Evolutionary conservation across 2,113 vertebrate species (phyloP).

Genomic region (Tinamus guttatus): DNA sequence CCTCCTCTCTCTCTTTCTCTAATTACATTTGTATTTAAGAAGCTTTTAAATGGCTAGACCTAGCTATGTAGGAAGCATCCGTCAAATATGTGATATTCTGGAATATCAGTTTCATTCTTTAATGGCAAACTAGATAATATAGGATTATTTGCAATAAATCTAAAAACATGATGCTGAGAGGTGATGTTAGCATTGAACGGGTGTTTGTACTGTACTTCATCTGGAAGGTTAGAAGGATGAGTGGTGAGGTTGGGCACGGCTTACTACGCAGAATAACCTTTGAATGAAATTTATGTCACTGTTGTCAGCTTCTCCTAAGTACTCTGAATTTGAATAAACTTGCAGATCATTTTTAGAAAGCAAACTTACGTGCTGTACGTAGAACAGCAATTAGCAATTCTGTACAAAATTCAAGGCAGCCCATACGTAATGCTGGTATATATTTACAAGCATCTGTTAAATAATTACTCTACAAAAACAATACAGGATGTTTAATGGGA

Average conservation of each 20-base stretch:
- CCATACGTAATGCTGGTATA: background rate
- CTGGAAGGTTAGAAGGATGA: background rate
- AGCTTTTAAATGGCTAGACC: background rate
- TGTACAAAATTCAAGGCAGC: background rate
- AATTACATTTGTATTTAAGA: background rate
- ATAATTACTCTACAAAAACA: background rate
- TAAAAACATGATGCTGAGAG: background rate
- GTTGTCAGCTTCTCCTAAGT: background rate
- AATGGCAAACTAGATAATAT: background rate
- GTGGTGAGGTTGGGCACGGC: background rate
- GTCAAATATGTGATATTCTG: fast-evolving
- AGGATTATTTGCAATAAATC: background rate
- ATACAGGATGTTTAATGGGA: background rate
- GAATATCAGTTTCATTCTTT: background rate
- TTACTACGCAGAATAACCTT: background rate
- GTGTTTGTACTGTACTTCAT: background rate
- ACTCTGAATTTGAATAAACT: background rate
- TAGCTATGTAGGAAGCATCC: background rate
- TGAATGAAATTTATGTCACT: background rate
- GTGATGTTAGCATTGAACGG: background rate
- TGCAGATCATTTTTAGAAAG: background rate
- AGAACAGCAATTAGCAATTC: background rate
- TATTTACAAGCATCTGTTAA: background rate
- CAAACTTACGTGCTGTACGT: background rate
- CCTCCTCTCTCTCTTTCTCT: background rate